A percentile compares a stretch with the other conserved stretches of the same genome.
Conservation (phyloP, 2,888 invertebrate species). For the Dicyrtoma fusca region DNA sequence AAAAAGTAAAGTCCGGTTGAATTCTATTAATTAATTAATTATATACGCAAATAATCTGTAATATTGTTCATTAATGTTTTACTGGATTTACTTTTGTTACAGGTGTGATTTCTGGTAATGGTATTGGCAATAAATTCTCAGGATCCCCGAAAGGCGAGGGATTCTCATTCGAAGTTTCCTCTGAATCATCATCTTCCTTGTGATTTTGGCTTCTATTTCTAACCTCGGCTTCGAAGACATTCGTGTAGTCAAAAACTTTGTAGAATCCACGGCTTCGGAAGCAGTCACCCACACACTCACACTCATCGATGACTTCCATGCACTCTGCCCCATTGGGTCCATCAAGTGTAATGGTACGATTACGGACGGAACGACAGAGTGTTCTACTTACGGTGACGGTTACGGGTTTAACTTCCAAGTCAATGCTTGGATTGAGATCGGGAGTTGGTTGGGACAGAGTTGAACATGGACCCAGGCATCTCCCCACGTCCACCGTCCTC, state of each 20-base stretch:
- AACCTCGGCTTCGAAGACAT: constrained; percentile 46
- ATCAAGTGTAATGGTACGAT: constrained; percentile 54
- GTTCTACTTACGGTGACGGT: constrained; percentile 50
- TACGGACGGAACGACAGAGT: constrained; percentile 52
- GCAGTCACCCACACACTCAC: constrained; percentile 61
- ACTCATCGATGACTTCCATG: constrained; percentile 61
- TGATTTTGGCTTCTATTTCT: too few relatives aligned
- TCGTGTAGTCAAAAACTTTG: constrained; percentile 62
- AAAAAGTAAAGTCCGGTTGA: too few relatives aligned
- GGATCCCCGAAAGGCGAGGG: too few relatives aligned
- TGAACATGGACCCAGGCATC: constrained; percentile 46
- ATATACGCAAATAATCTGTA: too few relatives aligned
- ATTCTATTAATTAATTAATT: too few relatives aligned
- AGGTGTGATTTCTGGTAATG: too few relatives aligned
- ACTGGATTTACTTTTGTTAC: background rate
- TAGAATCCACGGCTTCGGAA: constrained; percentile 61
- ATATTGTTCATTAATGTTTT: too few relatives aligned
- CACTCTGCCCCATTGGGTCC: constrained; percentile 58
- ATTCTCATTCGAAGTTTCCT: too few relatives aligned
- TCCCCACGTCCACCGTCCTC: constrained; percentile 46
- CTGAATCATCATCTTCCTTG: too few relatives aligned
- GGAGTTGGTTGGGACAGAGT: background rate
- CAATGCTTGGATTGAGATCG: too few relatives aligned
- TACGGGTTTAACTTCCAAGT: too few relatives aligned
- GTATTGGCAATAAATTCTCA: too few relatives aligned